Conservation (phyloP, 2,113 vertebrate genomes). For the Fukomys damarensis region DNA sequence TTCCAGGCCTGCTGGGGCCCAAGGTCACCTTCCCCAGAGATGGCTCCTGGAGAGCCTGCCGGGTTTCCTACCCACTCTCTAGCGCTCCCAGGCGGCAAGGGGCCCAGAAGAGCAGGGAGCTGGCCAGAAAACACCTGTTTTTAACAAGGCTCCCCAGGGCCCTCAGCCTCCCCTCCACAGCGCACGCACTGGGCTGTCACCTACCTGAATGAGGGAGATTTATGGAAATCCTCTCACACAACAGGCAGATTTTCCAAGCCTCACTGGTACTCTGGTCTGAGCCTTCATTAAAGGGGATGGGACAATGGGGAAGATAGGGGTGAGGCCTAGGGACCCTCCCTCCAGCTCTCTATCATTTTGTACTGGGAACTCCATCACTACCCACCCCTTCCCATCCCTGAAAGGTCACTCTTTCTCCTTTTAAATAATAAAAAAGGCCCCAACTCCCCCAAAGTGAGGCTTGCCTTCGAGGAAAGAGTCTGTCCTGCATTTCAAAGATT, state of each 20-base stretch:
- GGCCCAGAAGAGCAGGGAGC: neutral
- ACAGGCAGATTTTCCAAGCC: constrained; percentile 77
- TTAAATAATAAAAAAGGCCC: neutral
- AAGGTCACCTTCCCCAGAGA: constrained; percentile 18
- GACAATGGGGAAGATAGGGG: constrained; percentile 26
- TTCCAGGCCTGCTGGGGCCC: neutral
- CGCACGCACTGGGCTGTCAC: constrained; percentile 62
- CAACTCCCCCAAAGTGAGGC: neutral
- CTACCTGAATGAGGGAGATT: constrained; percentile 66
- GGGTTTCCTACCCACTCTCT: neutral
- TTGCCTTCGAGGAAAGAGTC: neutral
- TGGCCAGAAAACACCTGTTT: constrained; percentile 52
- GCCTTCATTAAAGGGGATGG: constrained; percentile 62
- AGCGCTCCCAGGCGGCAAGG: neutral
- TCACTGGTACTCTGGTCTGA: constrained; percentile 65
- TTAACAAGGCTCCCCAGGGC: constrained; percentile 37
- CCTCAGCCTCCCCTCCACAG: neutral
- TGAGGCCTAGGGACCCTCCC: neutral
- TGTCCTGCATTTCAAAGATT: constrained; percentile 35
- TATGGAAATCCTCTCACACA: constrained; percentile 76
- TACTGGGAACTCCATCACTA: constrained; percentile 13
- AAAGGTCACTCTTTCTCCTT: neutral
- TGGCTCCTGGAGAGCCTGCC: neutral
- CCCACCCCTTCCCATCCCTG: neutral
- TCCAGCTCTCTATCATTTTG: constrained; percentile 39